Percentiles rank a stretch among this genome's conserved stretches.
These are phyloP conservation scores for Phengaris arion DNA, from an alignment of 2,888 invertebrate genomes.

Conservation along the genomic window DNA sequence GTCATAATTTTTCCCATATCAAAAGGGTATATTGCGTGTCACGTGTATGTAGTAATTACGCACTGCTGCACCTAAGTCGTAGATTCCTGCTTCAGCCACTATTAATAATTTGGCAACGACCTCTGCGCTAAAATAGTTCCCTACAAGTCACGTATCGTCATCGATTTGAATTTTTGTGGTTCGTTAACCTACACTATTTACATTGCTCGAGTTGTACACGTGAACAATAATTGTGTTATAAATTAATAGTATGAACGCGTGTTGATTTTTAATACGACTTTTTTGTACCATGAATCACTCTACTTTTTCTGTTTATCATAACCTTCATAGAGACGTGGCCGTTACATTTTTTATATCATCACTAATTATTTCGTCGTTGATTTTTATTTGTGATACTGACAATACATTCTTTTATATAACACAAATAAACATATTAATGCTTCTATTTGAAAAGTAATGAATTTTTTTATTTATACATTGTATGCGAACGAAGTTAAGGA, in stretches of 20 bases:
- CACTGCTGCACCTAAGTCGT: constrained; percentile 26
- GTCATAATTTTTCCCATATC: not conserved
- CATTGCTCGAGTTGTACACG: constrained; percentile 40
- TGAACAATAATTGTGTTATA: constrained; percentile 9
- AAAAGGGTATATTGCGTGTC: not conserved
- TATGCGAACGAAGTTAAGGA: no score
- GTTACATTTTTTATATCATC: constrained; percentile 8
- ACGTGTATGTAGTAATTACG: constrained; percentile 24
- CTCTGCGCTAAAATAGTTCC: constrained; percentile 52
- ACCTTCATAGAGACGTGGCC: constrained; percentile 11
- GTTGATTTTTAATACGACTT: constrained; percentile 24
- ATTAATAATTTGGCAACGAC: constrained; percentile 65
- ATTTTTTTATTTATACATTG: no score
- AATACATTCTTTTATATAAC: not conserved
- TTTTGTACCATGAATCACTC: constrained; percentile 15
- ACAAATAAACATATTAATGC: not conserved
- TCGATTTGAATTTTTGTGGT: constrained; percentile 51
- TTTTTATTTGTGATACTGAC: constrained; percentile 25
- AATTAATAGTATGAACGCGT: constrained; percentile 27
- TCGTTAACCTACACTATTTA: constrained; percentile 54
- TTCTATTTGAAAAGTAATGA: not conserved
- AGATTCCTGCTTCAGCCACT: constrained; percentile 56
- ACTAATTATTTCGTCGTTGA: constrained; percentile 4
- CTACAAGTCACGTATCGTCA: constrained; percentile 38
- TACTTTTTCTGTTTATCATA: constrained; percentile 9